phyloP scores from a whole-genome alignment of 2,888 invertebrate genomes.

The Sphaerophoria rueppellii region DNA sequence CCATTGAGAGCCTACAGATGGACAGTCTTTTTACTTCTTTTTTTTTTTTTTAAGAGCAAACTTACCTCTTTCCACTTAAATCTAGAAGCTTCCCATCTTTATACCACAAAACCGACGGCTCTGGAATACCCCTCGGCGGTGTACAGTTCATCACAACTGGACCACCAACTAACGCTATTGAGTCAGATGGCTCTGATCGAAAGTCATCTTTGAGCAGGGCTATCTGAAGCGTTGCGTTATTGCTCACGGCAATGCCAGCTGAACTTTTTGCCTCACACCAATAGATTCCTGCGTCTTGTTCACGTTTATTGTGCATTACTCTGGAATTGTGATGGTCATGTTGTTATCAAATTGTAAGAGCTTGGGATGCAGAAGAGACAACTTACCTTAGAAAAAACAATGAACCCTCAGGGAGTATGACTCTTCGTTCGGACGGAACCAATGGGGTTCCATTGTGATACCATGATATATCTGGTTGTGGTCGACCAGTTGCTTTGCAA shows the following conservation, averaged over 20 bases:
- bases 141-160: conserved; percentile 76
- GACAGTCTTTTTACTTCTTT: too few species aligned
- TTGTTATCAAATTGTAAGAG: neutral
- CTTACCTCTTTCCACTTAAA: conserved; percentile 76
- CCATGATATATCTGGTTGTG: conserved; percentile 76
- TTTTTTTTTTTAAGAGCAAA: neutral
- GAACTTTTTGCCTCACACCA: conserved; percentile 91
- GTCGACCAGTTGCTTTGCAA: conserved; percentile 77
- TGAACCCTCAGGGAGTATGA: conserved; percentile 76
- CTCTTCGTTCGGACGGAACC: conserved; percentile 76
- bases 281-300: conserved; percentile 90
- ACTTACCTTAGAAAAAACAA: conserved; percentile 76
- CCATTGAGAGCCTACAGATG: conserved; percentile 75
- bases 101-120: conserved; percentile 77
- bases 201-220: conserved; percentile 83
- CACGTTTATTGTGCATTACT: conserved; percentile 88
- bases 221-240: conserved; percentile 90
- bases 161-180: conserved; percentile 76
- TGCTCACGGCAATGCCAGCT: conserved; percentile 88
- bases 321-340: conserved; percentile 45
- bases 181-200: conserved; percentile 75
- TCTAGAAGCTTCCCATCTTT: conserved; percentile 76
- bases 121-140: conserved; percentile 76
- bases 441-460: conserved; percentile 77
- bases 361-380: too few species aligned